Base-by-base conservation (phyloP, 2,888 invertebrate species). In the Tupiocoris notatus region DNA sequence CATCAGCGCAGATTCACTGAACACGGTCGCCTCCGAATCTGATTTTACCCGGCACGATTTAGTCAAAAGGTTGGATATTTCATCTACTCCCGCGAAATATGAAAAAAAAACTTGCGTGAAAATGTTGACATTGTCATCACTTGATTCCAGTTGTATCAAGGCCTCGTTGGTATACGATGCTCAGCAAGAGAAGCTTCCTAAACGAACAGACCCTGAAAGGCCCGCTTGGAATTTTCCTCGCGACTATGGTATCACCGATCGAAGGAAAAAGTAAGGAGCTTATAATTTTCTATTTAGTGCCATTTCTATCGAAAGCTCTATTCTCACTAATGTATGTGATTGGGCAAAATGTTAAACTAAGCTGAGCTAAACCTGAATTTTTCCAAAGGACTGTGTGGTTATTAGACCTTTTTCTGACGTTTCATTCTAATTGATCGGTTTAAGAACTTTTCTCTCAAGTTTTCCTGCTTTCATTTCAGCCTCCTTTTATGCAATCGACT, bases 151-250 rank as follows among this genome's bases (percentile, higher is more conserved):
- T 77, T 80, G 78, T 61, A 78, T 80, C 7, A 77, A 70, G 20
- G 77, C 79, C 21, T 81, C 80, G 1, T 63, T 89, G 82, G 85
- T 92, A 24, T 91, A 89, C 84, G 94, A 96, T 85, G 89, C 92
- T 20, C 89, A 92, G 82, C 92, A 94, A 83, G 86, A 90, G 77
- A 91, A 91, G 82, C 83, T 95, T 64, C 92, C 93, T 0, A 92
- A 89, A 84, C 85, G 88, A 1, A 90, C 90, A 82, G 90, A 93
- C 81, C 87, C 89, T 0, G 84, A 85, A 23, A 88, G 92, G 80
- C 92, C 93, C 7, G 90, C 90, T 21, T 91, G 86, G 83, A 89
- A 88, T 81, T 90, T 91, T 81, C 89, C 92, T 0, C 88, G 92
- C 80, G 86, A 87, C 75, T 90, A 90, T 83, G 95, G 96, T 17